Base-by-base conservation (phyloP, 2,797 vertebrate species). In the Sylvilagus floridanus region DNA sequence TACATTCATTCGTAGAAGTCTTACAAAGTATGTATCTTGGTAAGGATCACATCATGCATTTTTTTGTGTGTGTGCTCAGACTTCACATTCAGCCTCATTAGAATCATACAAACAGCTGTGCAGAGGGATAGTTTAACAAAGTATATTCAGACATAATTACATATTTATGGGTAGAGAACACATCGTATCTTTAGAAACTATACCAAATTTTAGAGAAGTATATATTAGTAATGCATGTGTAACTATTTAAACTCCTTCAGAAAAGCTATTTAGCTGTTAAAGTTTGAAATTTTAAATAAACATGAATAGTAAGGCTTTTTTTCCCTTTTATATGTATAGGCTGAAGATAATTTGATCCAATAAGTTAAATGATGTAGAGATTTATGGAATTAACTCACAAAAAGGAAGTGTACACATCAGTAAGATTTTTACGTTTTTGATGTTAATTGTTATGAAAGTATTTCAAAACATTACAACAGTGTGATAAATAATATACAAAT, bases 401-500 rank as follows among this genome's bases (percentile, higher is more conserved):
- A 78, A 94, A 98, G 90, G 92, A 96, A 95, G 86, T 96, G 52
- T 97, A 95, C 93, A 72, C 0, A 4, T 93, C 94, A 85, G 11
- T 82, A 97, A 83, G 97, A 96, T 94, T 94, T 93, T 97, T 94
- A 91, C 52, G 96, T 97, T 97, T 95, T 95, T 71, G 95, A 84
- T 50, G 97, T 95, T 97, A 96, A 84, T 97, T 96, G 97, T 96
- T 95, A 76, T 97, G 97, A 98, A 97, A 95, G 96, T 98, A 98
- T 97, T 97, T 98, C 96, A 98, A 97, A 98, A 98, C 98, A 98
- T 97, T 98, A 98, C 98, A 99, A 97, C 98, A 97, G 96, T 60
- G 97, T 98, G 99, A 99, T 99, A 99, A 99, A 99, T 99, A 99
- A 99, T 98, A 99, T 98, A 99, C 98, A 99, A 98, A 98, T 98